These are phyloP conservation scores for Stegodyphus dumicola DNA, from an alignment of 1,140 invertebrate genomes.

Conservation along the genomic window DNA sequence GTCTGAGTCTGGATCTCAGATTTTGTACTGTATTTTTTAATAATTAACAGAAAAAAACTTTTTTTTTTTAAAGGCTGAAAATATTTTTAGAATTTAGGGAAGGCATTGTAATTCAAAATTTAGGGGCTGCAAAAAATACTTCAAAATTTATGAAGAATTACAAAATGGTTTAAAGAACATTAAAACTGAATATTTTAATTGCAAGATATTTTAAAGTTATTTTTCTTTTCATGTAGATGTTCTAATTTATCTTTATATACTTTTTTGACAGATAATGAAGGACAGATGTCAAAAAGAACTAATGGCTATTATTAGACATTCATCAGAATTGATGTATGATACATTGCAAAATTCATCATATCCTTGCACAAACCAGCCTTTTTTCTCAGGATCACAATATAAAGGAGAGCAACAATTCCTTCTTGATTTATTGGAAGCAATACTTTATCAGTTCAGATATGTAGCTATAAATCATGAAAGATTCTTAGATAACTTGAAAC, in stretches of 20 bases:
- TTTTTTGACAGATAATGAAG: conserved; percentile 76
- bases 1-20: no score
- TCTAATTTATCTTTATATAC: background rate
- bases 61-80: no score
- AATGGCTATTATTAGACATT: conserved; percentile 79
- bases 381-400: conserved; percentile 7
- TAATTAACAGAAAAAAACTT: no score
- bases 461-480: conserved; percentile 77
- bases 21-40: no score
- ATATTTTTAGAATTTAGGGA: no score
- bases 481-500: conserved; percentile 41
- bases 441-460: conserved; percentile 81
- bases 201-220: no score
- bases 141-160: no score
- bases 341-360: conserved; percentile 59
- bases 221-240: no score
- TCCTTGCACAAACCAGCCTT: conserved; percentile 2
- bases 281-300: conserved; percentile 84
- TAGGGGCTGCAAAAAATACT: no score
- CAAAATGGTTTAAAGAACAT: no score
- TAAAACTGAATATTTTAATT: no score
- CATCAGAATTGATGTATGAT: conserved; percentile 80
- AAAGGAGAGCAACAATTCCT: conserved; percentile 65
- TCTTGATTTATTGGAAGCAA: conserved; percentile 70
- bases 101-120: no score